A percentile compares a stretch with the other conserved stretches of the same genome.
phyloP scores from a whole-genome alignment of 92 coral and sea anemone genomes.

The Muricea muricata region DNA sequence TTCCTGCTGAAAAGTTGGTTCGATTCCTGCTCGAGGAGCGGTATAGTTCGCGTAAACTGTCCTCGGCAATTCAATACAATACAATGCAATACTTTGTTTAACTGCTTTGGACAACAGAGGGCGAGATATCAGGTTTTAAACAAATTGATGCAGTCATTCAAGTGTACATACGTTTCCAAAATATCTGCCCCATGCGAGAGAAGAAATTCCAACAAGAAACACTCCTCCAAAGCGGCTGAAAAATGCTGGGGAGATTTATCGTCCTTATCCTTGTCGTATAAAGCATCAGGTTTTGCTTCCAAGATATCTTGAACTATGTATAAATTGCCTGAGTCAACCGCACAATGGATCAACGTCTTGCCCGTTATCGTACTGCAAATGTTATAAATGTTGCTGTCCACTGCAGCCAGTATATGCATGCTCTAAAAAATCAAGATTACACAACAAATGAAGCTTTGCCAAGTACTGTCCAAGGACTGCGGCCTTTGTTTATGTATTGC shows the following conservation, averaged over 20 bases:
- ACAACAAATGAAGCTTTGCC: too few relatives aligned
- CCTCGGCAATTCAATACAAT: too few relatives aligned
- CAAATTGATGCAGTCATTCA: too few relatives aligned
- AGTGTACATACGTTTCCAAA: constrained; percentile 15
- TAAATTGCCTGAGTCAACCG: neutral
- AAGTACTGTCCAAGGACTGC: too few relatives aligned
- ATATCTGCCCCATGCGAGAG: constrained; percentile 17
- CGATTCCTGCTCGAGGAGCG: too few relatives aligned
- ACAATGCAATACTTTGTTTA: neutral
- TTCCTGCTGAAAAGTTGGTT: too few relatives aligned
- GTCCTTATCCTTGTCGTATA: constrained; percentile 1
- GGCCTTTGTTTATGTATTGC: too few relatives aligned
- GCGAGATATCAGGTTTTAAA: too few relatives aligned
- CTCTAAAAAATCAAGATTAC: neutral
- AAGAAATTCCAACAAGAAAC: neutral
- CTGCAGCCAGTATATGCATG: neutral
- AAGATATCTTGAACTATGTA: constrained; percentile 24
- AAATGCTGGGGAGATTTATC: constrained; percentile 20
- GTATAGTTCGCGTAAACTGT: too few relatives aligned
- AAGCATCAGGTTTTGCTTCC: constrained; percentile 16
- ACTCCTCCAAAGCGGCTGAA: neutral
- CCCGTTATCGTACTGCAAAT: constrained; percentile 10
- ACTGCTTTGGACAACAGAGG: neutral
- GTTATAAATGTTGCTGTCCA: neutral
- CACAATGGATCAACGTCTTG: constrained; percentile 14